phyloP scores from a whole-genome alignment of 1,140 invertebrate species.

The Trichogramma pretiosum region DNA sequence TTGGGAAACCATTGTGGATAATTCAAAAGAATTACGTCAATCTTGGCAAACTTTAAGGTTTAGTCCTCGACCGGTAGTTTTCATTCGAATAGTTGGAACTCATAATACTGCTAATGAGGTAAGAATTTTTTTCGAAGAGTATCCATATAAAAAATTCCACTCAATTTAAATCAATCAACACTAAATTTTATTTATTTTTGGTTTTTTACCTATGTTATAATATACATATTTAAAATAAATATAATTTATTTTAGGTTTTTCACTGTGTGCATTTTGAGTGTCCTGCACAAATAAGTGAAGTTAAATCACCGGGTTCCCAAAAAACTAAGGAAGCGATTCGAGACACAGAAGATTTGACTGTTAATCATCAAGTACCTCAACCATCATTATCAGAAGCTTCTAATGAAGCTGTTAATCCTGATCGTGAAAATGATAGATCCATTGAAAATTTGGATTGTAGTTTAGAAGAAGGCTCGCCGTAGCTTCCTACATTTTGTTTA shows the following conservation, averaged over 20 bases:
- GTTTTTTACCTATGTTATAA: no score
- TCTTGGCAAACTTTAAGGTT: slow-evolving; percentile 92
- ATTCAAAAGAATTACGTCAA: slow-evolving; percentile 63
- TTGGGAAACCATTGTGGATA: slow-evolving; percentile 80
- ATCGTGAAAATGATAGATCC: slow-evolving; percentile 29
- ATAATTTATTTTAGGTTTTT: slow-evolving; percentile 64
- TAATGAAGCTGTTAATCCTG: slow-evolving; percentile 34
- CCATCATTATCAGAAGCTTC: slow-evolving; percentile 25
- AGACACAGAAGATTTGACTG: slow-evolving; percentile 11
- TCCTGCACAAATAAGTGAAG: slow-evolving; percentile 54
- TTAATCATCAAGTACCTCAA: background rate
- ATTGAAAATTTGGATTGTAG: slow-evolving; percentile 17
- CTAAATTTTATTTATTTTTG: no score
- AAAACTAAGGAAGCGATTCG: slow-evolving; percentile 8
- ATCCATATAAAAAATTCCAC: no score
- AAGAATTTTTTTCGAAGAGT: slow-evolving; percentile 21
- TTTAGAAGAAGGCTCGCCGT: slow-evolving; percentile 4
- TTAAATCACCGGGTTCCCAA: slow-evolving; percentile 26
- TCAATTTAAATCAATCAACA: no score
- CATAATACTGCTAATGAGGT: slow-evolving; percentile 96
- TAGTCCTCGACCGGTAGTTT: slow-evolving; percentile 74
- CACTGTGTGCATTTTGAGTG: slow-evolving; percentile 98
- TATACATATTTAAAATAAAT: slow-evolving; percentile 1
- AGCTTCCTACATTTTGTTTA: slow-evolving; percentile 10
- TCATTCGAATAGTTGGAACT: slow-evolving; percentile 89